Evolutionary conservation across 2,113 vertebrate species (phyloP), one percentile per base, ranked within the genome.

Genomic region (Cyrtonyx montezumae): DNA sequence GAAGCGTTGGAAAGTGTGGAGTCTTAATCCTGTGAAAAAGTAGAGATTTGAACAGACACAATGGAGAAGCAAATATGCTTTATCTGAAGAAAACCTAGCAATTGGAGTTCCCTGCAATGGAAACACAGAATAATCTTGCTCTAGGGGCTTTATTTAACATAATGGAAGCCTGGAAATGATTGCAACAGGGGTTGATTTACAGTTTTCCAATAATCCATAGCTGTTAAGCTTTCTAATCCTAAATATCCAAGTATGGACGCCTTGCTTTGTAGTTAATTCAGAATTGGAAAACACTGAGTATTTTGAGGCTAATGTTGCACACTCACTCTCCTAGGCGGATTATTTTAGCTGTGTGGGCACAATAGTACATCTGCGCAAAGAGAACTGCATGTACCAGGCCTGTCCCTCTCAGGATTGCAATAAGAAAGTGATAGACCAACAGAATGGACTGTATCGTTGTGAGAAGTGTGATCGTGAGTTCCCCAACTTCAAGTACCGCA

Each of bases 381-480:
- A 99, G 88, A 99, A 99, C 96, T 99, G 98, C 84, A 97, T 99
- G 95, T 99, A 99, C 97, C 98, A 99, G 97, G 99, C 99, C 6
- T 99, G 99, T 91, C 98, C 98, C 21, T 98, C 98, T 88, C 98
- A 98, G 87, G 99, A 99, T 75, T 99, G 99, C 98, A 99, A 99
- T 93, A 99, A 99, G 92, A 99, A 99, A 95, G 98, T 99, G 97
- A 97, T 99, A 30, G 99, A 99, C 96, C 98, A 99, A 34, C 98
- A 99, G 30, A 99, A 99, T 2, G 99, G 99, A 37, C 98, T 99
- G 82, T 99, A 97, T 90, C 99, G 99, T 70, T 99, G 99, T 23
- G 99, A 99, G 75, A 99, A 99, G 96, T 99, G 99, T 1, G 98
- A 99, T 96, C 98, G 98, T 34, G 99, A 99, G 56, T 99, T 99